Evolutionary conservation across 1,140 invertebrate genomes (phyloP).

Genomic region (Lordiphosa collinella): DNA sequence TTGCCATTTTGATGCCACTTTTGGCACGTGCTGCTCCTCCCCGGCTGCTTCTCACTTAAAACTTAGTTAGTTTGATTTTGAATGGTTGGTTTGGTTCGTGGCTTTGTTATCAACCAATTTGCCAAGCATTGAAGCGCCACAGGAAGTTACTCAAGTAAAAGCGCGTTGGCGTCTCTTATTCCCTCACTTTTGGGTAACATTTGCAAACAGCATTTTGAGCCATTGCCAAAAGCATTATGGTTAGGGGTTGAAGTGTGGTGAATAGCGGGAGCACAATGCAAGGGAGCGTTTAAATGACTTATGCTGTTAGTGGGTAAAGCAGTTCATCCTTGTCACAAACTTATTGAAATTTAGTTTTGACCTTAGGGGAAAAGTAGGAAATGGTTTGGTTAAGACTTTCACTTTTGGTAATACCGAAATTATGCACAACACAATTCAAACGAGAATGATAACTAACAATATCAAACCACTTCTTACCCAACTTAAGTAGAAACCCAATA

Average conservation of each 20-base stretch:
- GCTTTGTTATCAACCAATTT: constrained; percentile 67
- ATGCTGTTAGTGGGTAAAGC: too few species aligned
- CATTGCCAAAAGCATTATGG: constrained; percentile 39
- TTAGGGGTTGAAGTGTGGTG: background rate
- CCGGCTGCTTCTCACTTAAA: constrained; percentile 40
- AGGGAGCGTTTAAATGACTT: too few species aligned
- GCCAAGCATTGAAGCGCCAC: constrained; percentile 36
- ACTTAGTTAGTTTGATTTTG: constrained; percentile 65
- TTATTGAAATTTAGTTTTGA: constrained; percentile 2
- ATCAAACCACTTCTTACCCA: too few species aligned
- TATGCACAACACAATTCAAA: too few species aligned
- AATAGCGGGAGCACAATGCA: too few species aligned
- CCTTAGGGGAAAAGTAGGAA: too few species aligned
- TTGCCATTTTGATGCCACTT: constrained; percentile 41
- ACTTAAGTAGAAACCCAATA: too few species aligned
- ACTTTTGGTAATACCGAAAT: too few species aligned
- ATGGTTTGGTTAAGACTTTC: too few species aligned
- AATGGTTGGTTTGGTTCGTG: constrained; percentile 62
- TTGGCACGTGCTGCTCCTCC: constrained; percentile 42
- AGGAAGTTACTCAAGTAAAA: constrained; percentile 29
- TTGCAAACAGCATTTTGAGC: constrained; percentile 61
- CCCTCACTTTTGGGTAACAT: constrained; percentile 35
- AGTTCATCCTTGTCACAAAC: too few species aligned
- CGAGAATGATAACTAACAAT: too few species aligned
- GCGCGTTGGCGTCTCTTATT: constrained; percentile 37